These are phyloP conservation scores for Drosophila biarmipes DNA, from an alignment of 1,140 invertebrate species.

Conservation along the genomic window DNA sequence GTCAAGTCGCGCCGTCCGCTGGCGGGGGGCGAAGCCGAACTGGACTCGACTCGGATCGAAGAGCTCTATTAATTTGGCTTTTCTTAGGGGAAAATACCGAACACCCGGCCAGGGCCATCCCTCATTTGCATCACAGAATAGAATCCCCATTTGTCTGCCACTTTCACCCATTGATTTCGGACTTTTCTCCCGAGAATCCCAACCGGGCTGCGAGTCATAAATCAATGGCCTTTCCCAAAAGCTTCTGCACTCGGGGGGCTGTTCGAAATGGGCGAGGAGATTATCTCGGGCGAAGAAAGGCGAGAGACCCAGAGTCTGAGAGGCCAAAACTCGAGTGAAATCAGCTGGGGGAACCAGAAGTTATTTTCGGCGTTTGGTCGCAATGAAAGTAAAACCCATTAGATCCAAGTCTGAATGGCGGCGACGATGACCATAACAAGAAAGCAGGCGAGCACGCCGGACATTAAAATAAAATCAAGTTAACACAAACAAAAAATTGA, in stretches of 20 bases:
- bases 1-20: neutral
- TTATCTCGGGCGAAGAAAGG: slow-evolving; percentile 8
- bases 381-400: slow-evolving; percentile 81
- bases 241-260: neutral
- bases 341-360: slow-evolving; percentile 38
- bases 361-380: slow-evolving; percentile 32
- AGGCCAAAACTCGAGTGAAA: slow-evolving; percentile 47
- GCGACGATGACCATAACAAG: slow-evolving; percentile 65
- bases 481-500: slow-evolving; percentile 56
- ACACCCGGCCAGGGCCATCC: neutral
- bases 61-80: slow-evolving; percentile 7
- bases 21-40: slow-evolving; percentile 7
- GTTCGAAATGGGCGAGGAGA: slow-evolving; percentile 6
- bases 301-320: neutral
- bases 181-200: neutral
- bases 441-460: slow-evolving; percentile 46
- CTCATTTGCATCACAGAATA: slow-evolving; percentile 48
- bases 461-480: slow-evolving; percentile 79
- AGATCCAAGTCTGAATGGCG: slow-evolving; percentile 57
- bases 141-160: slow-evolving; percentile 46
- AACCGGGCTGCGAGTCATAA: slow-evolving; percentile 9
- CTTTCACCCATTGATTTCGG: slow-evolving; percentile 56
- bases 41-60: slow-evolving; percentile 4
- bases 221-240: slow-evolving; percentile 22
- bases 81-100: neutral